Base-by-base conservation (phyloP, 2,797 vertebrate species). In the Heliangelus exortis region DNA sequence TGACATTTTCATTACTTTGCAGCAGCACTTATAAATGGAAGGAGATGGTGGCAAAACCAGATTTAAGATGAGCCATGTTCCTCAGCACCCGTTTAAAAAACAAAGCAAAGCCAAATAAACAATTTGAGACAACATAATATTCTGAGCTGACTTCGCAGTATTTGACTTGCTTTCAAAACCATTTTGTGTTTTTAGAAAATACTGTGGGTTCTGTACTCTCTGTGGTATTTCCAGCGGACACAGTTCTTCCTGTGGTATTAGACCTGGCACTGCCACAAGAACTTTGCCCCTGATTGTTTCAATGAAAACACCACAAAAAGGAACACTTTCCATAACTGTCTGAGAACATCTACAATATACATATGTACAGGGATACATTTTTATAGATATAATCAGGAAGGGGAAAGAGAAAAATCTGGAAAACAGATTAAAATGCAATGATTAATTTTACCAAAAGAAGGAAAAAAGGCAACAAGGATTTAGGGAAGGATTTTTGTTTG, bases 281-380 rank as follows among this genome's bases (percentile, higher is more conserved):
- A 97, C 95, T 97, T 96, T 96, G 95, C 90, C 95, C 96, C 91
- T 92, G 89, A 97, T 97, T 97, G 96, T 97, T 94, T 97, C 91
- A 85, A 87, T 91, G 94, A 95, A 96, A 97, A 96, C 86, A 96
- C 86, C 94, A 92, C 87, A 87, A 89, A 93, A 91, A 95, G 73
- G 81, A 96, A 89, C 78, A 50, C 67, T 89, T 86, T 95, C 84
- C 90, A 93, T 17, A 3, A 93, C 83, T 88, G 81, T 47, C 84
- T 80, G 81, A 83, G 89, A 92, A 92, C 83, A 76, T 91, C 55
- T 85, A 69, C 84, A 95, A 78, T 71, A 81, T 29, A 90, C 36
- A 12, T 78, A 47, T 31, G 16, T n/a, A 45, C 36, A 47, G 31
- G 45, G 39, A 67, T 53, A 57, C 3, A 1, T 84, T 91, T 43